A percentile compares a stretch with the other conserved stretches of the same genome.
These are phyloP conservation scores for Ascidia mentula DNA, from an alignment of 23 tunicate genomes.

Conservation along the genomic window DNA sequence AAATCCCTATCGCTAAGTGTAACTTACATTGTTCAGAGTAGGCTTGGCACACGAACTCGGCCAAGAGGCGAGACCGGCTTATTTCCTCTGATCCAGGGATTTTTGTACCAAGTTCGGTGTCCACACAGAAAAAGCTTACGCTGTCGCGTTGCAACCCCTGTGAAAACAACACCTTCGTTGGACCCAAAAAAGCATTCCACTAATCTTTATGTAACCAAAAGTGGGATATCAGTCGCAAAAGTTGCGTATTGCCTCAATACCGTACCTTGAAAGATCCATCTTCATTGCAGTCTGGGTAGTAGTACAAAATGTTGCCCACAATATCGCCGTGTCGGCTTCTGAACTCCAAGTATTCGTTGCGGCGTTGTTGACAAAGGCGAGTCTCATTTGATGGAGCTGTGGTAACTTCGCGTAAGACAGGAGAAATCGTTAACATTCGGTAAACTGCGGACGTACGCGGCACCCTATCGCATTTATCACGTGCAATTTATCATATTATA, in stretches of 20 bases:
- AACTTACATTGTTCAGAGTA: slow-evolving; percentile 59
- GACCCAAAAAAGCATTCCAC: no score
- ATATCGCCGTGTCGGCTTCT: not conserved
- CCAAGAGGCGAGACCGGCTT: slow-evolving; percentile 6
- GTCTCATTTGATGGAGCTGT: slow-evolving; percentile 2
- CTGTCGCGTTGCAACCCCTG: slow-evolving; percentile 59
- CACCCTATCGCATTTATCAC: no score
- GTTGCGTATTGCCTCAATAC: no score
- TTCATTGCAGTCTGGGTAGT: slow-evolving; percentile 47
- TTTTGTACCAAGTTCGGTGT: slow-evolving; percentile 39
- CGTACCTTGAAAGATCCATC: slow-evolving; percentile 46
- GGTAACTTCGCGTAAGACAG: slow-evolving; percentile 5
- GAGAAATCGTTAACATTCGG: not conserved
- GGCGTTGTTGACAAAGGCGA: slow-evolving; percentile 25
- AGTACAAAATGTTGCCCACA: slow-evolving; percentile 27
- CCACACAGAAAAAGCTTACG: slow-evolving; percentile 51
- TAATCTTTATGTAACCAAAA: no score
- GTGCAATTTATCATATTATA: no score
- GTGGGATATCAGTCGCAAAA: no score
- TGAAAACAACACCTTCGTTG: no score
- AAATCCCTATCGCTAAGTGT: not conserved
- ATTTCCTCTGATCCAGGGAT: slow-evolving; percentile 45
- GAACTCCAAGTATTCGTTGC: slow-evolving; percentile 26
- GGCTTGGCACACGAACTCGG: slow-evolving; percentile 51
- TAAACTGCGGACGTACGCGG: not conserved